phyloP scores from a whole-genome alignment of 2,888 invertebrate genomes.

The Mythimna ferrago region DNA sequence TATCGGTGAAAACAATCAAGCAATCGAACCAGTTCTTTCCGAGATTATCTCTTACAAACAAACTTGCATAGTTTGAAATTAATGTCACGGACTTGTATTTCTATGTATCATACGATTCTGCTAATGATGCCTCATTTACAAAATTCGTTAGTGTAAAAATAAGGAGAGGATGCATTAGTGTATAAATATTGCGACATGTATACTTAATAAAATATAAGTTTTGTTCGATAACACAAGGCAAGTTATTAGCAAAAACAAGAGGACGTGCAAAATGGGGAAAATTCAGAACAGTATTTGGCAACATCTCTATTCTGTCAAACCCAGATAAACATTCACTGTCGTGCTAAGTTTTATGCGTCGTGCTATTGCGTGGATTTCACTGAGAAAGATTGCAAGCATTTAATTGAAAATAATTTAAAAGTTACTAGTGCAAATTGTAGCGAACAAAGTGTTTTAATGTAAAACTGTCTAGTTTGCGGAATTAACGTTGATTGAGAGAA shows the following conservation, averaged over 20 bases:
- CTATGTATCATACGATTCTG: too few species aligned
- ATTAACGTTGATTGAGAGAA: conserved; percentile 23
- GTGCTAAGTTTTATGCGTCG: conserved; percentile 7
- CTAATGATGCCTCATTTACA: too few species aligned
- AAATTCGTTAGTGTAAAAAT: too few species aligned
- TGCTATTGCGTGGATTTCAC: background rate
- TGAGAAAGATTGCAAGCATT: conserved; percentile 2
- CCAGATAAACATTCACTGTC: conserved; percentile 45
- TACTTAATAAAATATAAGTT: background rate
- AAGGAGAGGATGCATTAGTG: background rate
- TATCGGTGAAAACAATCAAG: too few species aligned
- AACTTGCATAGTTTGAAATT: too few species aligned
- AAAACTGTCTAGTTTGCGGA: conserved; percentile 16
- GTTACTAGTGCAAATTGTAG: conserved; percentile 2
- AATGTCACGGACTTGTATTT: too few species aligned
- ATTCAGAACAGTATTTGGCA: conserved; percentile 26
- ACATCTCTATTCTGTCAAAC: conserved; percentile 51
- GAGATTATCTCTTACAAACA: too few species aligned
- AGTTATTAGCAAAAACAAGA: background rate
- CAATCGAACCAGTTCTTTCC: too few species aligned
- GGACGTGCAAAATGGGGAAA: conserved; percentile 8
- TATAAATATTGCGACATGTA: background rate
- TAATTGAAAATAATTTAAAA: background rate
- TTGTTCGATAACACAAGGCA: background rate
- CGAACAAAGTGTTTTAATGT: conserved; percentile 14